Evolutionary conservation across 2,888 invertebrate species (phyloP), one percentile per base, ranked within the genome.

Genomic region (Ephialtes manifestator): DNA sequence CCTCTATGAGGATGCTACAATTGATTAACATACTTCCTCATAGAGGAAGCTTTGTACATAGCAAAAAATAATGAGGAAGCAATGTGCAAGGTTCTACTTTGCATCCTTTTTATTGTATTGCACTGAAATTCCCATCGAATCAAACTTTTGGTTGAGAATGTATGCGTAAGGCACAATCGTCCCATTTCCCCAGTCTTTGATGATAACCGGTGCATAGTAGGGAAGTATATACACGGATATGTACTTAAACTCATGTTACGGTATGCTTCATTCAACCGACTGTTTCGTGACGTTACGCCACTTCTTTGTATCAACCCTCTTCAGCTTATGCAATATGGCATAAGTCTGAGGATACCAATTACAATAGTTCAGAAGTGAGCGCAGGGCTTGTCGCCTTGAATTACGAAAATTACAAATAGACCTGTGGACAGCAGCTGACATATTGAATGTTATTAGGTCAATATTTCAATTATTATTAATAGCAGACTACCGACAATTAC

Each of bases 281-380:
- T 39, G 63, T 75, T 75, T 51, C 75, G 20, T 51, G 60, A 43
- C 74, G 78, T 79, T 83, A 79, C 79, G 74, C 79, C 70, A 83
- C 83, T 75, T 83, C 75, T 75, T 79, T 75, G 53, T 72, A 58
- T 55, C 18, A 18, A 48, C 48, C 48, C 68, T 15, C 11, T 10
- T 53, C 15, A 46, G 72, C 48, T 83, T 83, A 78, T 68, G 83
- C 78, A 83, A 83, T 78, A 48, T 48, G 48, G 20, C n/a, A 63
- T 39, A 78, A 67, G 72, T 48, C 72, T 55, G 28, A 60, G 72
- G 68, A 60, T 68, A 71, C 67, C 67, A 74, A 78, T 78, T 68
- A 68, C 46, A 65, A 51, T 72, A 46, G 55, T 72, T 67, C 77
- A 53, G 68, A 13, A 74, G 43, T 48, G 24, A 55, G 35, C 46